phyloP scores from a whole-genome alignment of 2,888 invertebrate genomes.

The Aphodius sticticus region DNA sequence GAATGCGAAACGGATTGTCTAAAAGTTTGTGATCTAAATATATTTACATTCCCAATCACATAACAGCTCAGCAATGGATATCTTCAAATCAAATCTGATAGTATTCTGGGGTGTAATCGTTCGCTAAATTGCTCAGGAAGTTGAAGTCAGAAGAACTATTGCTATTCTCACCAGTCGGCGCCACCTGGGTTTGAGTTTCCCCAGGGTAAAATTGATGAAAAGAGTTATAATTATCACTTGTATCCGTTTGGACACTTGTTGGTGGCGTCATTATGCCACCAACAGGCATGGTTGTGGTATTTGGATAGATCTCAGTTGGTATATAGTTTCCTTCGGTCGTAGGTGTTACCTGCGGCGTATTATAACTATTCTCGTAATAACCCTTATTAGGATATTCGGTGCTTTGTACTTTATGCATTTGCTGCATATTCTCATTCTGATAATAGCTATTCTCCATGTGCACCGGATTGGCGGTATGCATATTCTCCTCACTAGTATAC shows the following conservation, averaged over 20 bases:
- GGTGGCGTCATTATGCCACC: constrained; percentile 69
- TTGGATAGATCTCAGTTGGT: constrained; percentile 61
- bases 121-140: constrained; percentile 90
- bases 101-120: constrained; percentile 93
- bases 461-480: constrained; percentile 47
- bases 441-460: constrained; percentile 55
- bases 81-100: constrained; percentile 71
- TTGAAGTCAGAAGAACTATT: constrained; percentile 95
- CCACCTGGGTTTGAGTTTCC: constrained; percentile 54
- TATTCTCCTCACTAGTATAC: constrained; percentile 55
- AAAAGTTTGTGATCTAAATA: constrained; percentile 13
- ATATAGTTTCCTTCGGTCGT: constrained; percentile 62
- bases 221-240: constrained; percentile 72
- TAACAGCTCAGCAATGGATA: constrained; percentile 36
- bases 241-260: constrained; percentile 66
- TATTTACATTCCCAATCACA: constrained; percentile 32
- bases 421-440: constrained; percentile 53
- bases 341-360: constrained; percentile 56
- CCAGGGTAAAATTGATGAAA: constrained; percentile 77
- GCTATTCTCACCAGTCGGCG: constrained; percentile 76
- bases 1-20: constrained; percentile 35
- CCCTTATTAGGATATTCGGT: constrained; percentile 56
- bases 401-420: constrained; percentile 53
- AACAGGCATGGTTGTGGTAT: constrained; percentile 61
- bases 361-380: constrained; percentile 66